These are phyloP conservation scores for Sebastes wilsoni DNA, from an alignment of 2,797 vertebrate species.

Conservation along the genomic window DNA sequence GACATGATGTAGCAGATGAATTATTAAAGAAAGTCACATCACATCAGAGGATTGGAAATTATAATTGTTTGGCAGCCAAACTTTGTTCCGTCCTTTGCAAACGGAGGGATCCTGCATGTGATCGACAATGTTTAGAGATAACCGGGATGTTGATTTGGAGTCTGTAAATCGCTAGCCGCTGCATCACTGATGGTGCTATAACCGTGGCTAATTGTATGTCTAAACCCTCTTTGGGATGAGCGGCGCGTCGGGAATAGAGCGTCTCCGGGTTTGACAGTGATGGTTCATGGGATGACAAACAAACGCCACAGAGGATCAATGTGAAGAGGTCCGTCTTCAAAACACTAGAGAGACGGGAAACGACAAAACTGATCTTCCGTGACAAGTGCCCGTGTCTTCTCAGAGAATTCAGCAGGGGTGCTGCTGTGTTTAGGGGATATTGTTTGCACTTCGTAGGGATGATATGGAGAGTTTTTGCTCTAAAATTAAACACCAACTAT, in stretches of 20 bases:
- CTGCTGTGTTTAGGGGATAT: conserved; percentile 53
- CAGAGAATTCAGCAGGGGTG: conserved; percentile 61
- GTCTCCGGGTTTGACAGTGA: conserved; percentile 72
- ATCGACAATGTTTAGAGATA: conserved; percentile 24
- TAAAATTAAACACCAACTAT: conserved; percentile 8
- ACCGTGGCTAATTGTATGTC: conserved; percentile 78
- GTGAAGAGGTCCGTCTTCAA: conserved; percentile 71
- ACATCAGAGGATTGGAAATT: conserved; percentile 50
- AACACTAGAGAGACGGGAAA: conserved; percentile 58
- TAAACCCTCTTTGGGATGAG: conserved; percentile 70
- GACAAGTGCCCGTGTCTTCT: conserved; percentile 67
- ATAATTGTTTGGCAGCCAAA: conserved; percentile 46
- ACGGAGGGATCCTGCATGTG: background rate
- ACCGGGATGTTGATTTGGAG: conserved; percentile 27
- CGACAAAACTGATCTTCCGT: conserved; percentile 63
- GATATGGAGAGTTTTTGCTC: conserved; percentile 11
- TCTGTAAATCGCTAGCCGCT: conserved; percentile 3
- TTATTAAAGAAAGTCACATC: conserved; percentile 58
- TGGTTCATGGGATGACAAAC: conserved; percentile 77
- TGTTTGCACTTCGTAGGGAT: conserved; percentile 25
- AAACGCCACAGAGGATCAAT: conserved; percentile 77
- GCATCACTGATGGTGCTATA: conserved; percentile 24
- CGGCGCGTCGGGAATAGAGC: conserved; percentile 60
- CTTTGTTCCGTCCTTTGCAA: conserved; percentile 27
- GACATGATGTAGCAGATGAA: conserved; percentile 62